Evolutionary conservation across 2,888 invertebrate genomes (phyloP).

Genomic region (Pollenia labialis): DNA sequence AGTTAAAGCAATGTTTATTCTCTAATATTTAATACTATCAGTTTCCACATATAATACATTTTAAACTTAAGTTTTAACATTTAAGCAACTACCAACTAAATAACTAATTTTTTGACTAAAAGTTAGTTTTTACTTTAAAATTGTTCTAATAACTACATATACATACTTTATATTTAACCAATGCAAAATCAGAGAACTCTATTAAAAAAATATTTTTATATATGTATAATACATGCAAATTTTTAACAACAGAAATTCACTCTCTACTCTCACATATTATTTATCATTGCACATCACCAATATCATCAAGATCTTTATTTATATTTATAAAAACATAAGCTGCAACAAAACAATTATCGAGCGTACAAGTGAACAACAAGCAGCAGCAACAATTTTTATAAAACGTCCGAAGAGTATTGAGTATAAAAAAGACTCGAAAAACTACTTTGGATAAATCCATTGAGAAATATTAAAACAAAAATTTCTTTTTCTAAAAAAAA

Average conservation of each 20-base stretch:
- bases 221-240: slow-evolving; percentile 15
- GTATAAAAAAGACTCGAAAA: slow-evolving; percentile 72
- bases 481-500: background rate
- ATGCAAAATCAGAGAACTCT: slow-evolving; percentile 15
- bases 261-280: slow-evolving; percentile 33
- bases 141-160: slow-evolving; percentile 54
- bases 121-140: slow-evolving; percentile 12
- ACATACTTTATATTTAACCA: slow-evolving; percentile 42
- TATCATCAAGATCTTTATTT: slow-evolving; percentile 27
- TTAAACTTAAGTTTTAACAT: slow-evolving; percentile 39
- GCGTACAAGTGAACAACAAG: slow-evolving; percentile 20
- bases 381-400: slow-evolving; percentile 27
- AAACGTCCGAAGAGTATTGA: slow-evolving; percentile 63
- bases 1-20: slow-evolving; percentile 53
- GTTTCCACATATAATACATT: slow-evolving; percentile 65
- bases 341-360: slow-evolving; percentile 11
- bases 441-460: slow-evolving; percentile 41
- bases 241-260: background rate
- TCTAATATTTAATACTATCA: slow-evolving; percentile 57
- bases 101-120: slow-evolving; percentile 10
- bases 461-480: background rate
- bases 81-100: slow-evolving; percentile 37
- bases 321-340: slow-evolving; percentile 6
- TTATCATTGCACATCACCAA: slow-evolving; percentile 41
- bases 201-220: slow-evolving; percentile 35